Evolutionary conservation across 1,140 invertebrate genomes (phyloP).

Genomic region (Zaprionus davidi): DNA sequence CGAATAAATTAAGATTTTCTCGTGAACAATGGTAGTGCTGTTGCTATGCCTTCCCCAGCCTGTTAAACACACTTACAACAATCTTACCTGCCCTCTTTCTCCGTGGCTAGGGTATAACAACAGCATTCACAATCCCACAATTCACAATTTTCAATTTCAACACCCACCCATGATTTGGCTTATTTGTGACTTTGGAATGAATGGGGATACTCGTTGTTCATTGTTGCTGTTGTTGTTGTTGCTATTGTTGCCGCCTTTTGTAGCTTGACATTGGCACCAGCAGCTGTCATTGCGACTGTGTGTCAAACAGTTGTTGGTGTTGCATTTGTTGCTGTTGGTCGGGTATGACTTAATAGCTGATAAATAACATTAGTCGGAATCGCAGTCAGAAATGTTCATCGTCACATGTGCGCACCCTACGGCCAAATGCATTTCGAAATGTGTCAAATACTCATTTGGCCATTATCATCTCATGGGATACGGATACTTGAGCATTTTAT

Average conservation of each 20-base stretch:
- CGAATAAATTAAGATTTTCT: background rate
- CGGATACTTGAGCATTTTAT: slow-evolving; percentile 24
- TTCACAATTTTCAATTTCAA: slow-evolving; percentile 77
- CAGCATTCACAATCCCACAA: slow-evolving; percentile 46
- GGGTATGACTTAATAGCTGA: slow-evolving; percentile 76
- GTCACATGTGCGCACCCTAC: slow-evolving; percentile 5
- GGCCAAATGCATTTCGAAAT: slow-evolving; percentile 54
- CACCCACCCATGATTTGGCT: slow-evolving; percentile 80
- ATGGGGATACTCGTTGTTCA: slow-evolving; percentile 31
- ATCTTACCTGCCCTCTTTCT: background rate
- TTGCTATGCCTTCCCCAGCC: background rate
- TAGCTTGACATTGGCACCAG: slow-evolving; percentile 73
- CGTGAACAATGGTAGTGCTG: rapidly evolving
- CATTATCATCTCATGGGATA: slow-evolving; percentile 45
- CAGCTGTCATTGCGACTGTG: slow-evolving; percentile 62
- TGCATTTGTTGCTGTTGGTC: slow-evolving; percentile 29
- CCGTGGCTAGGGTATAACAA: background rate
- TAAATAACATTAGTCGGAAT: slow-evolving; percentile 54
- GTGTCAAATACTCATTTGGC: slow-evolving; percentile 50
- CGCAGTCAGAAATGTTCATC: too few relatives aligned
- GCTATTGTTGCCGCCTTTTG: slow-evolving; percentile 42
- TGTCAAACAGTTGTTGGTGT: slow-evolving; percentile 18
- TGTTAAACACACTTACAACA: background rate
- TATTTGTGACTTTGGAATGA: slow-evolving; percentile 65
- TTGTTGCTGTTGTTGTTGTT: slow-evolving; percentile 6